Evolutionary conservation across 1,140 invertebrate genomes (phyloP), one percentile per base, ranked within the genome.

Genomic region (Sinonovacula constricta): DNA sequence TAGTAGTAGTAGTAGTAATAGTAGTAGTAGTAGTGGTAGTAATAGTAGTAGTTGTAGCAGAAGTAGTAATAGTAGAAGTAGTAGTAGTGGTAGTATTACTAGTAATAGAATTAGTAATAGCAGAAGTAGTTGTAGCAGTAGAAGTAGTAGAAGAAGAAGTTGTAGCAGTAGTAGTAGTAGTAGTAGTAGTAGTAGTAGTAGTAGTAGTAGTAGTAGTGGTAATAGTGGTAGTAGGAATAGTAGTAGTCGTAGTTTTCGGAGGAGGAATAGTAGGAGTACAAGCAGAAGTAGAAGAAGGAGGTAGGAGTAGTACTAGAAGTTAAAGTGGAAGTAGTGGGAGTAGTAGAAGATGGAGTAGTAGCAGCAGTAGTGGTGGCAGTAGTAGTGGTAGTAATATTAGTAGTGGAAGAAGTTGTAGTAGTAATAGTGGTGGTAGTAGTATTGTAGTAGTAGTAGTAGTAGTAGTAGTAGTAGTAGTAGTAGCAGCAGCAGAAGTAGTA

Each of bases 201-300:
- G 49, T 24, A 28, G 72, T 68, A 75, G 53, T 56, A 77, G 65
- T 51, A 77, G 74, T 69, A 77, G 74, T 77, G 34, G 60, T 70
- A 69, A 33, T 53, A 60, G 33, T 18, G 63, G 68, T 14, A 71
- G 68, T 53, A 63, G 68, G 22, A 71, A 54, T 33, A 71, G 31
- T 15, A 65, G 57, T 14, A 71, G 36, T 10, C 63, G 36, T 34
- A 71, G 45, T 18, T 65, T 26, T 15, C 28, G 54, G 22, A 63
- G 68, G 10, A 71, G 54, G 10, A 71, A 33, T n/a, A 71, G 54
- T 10, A 71, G 54, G 14, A 71, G 30, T n/a, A 71, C 26, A 22
- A 71, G 31, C 12, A 63, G 54, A 33, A 71, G 54, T 7, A 71
- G 33, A 10, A 71, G 68, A 15, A 30, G 31, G 10, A 71, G 68